These are phyloP conservation scores for Neodiprion virginianus DNA, from an alignment of 1,140 invertebrate genomes.

Conservation along the genomic window DNA sequence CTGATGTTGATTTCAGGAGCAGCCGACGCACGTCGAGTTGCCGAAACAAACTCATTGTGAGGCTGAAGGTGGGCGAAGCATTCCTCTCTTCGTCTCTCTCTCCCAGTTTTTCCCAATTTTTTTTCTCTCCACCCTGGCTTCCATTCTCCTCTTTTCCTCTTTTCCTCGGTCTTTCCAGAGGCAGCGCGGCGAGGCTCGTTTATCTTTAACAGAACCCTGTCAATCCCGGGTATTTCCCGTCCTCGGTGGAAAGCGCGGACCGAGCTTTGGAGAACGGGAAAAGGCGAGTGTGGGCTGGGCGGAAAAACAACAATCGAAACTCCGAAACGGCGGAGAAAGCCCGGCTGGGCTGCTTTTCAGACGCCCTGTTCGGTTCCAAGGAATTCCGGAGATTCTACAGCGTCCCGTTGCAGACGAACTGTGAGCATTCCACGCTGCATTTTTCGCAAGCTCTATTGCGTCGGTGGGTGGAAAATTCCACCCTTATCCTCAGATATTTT, in stretches of 20 bases:
- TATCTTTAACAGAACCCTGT: slow-evolving; percentile 3
- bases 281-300: no score
- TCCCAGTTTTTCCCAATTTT: no score
- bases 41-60: no score
- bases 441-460: background rate
- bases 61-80: no score
- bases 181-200: background rate
- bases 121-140: background rate
- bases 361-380: no score
- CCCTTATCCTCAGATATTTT: background rate
- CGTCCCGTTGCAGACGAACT: background rate
- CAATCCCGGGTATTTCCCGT: background rate
- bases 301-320: background rate
- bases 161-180: background rate
- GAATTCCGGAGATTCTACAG: no score
- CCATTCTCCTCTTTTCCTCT: background rate
- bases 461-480: background rate
- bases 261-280: background rate
- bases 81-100: no score
- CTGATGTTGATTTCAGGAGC: no score
- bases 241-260: background rate
- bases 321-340: background rate
- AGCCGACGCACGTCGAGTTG: no score
- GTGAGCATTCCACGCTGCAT: background rate
- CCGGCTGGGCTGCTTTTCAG: no score